Evolutionary conservation across 2,888 invertebrate species (phyloP).

Genomic region (Apamea anceps): DNA sequence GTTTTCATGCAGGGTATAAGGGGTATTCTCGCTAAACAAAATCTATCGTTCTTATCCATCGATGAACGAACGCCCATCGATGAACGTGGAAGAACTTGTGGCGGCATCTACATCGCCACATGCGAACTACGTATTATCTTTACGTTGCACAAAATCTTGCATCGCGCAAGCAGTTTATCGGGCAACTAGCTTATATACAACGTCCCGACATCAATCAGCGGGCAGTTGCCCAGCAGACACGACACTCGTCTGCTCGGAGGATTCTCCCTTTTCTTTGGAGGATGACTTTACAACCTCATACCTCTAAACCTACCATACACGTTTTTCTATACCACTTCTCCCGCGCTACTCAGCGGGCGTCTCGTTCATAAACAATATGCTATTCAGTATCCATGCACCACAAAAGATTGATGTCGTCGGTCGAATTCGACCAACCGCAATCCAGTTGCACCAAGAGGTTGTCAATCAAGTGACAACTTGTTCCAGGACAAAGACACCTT

Average conservation of each 20-base stretch:
- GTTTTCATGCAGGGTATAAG: too few species aligned
- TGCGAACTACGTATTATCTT: background rate
- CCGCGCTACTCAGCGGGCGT: background rate
- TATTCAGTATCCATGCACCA: background rate
- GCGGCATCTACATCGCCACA: background rate
- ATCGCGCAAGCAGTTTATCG: background rate
- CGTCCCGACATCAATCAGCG: background rate
- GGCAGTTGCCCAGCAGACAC: background rate
- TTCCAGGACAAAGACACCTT: background rate
- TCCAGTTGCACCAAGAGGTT: background rate
- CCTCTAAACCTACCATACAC: too few species aligned
- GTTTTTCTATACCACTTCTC: background rate
- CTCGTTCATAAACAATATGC: background rate
- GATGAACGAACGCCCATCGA: background rate
- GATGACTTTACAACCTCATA: too few species aligned
- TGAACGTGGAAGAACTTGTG: background rate
- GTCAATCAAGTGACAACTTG: background rate
- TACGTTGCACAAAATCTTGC: background rate
- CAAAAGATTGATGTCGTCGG: conserved; percentile 4
- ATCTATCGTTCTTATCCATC: background rate
- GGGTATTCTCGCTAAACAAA: background rate
- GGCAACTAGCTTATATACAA: background rate
- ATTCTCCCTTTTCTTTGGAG: background rate
- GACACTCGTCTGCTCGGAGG: background rate
- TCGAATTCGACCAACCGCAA: background rate